A percentile compares a stretch with the other conserved stretches of the same genome.
phyloP scores from a whole-genome alignment of 2,113 vertebrate genomes.

The Cephalopterus ornatus region DNA sequence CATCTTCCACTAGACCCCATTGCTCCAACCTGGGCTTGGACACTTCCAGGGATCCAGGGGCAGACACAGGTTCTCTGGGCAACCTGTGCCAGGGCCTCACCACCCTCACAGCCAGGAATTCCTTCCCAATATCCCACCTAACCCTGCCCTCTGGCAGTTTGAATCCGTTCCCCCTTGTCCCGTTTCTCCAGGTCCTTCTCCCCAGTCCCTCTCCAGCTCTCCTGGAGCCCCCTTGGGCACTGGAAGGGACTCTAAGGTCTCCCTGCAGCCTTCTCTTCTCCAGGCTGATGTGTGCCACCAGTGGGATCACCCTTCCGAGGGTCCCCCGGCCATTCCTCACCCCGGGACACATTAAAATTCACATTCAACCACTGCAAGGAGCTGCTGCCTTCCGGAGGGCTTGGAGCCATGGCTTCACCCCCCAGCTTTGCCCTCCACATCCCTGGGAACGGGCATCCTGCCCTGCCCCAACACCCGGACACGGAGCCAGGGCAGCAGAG shows the following conservation, averaged over 20 bases:
- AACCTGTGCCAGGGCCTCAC: not conserved
- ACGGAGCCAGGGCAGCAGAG: not conserved
- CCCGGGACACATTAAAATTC: rapidly evolving
- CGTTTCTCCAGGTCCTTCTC: not conserved
- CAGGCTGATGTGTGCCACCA: not conserved
- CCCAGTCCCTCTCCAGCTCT: not conserved
- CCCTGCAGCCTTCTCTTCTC: not conserved
- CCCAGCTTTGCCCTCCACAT: not conserved
- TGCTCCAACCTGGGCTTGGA: rapidly evolving
- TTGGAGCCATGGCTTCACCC: rapidly evolving
- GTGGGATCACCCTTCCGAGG: not conserved
- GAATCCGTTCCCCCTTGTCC: not conserved
- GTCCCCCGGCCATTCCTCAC: not conserved
- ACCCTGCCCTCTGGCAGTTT: rapidly evolving
- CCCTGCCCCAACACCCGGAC: not conserved
- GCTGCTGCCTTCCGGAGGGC: not conserved
- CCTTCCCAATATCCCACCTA: not conserved
- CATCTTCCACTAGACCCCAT: rapidly evolving
- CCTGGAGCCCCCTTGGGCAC: not conserved
- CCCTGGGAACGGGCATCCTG: rapidly evolving
- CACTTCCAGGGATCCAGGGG: not conserved
- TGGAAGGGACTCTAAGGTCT: rapidly evolving
- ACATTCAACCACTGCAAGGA: rapidly evolving
- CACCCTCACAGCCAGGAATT: not conserved
- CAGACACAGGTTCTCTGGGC: not conserved